These are phyloP conservation scores for Ceratitis capitata DNA, from an alignment of 1,140 invertebrate genomes.

Conservation along the genomic window DNA sequence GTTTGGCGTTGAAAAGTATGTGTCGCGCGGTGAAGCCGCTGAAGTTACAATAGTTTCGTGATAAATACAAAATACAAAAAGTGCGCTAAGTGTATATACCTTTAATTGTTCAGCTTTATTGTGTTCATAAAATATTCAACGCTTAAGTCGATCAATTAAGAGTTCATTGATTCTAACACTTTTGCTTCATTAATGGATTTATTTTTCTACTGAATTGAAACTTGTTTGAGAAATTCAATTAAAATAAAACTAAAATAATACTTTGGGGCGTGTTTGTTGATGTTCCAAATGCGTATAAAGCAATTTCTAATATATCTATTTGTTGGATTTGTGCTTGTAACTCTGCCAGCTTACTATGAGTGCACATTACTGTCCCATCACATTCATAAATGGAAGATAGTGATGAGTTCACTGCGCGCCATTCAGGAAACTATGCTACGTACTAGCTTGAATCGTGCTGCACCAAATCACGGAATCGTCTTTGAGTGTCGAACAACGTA, in stretches of 20 bases:
- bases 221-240: background rate
- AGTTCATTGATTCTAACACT: background rate
- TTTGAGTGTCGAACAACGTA: conserved; percentile 62
- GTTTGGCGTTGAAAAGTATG: conserved; percentile 41
- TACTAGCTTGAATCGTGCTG: conserved; percentile 56
- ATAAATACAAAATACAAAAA: background rate
- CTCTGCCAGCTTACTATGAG: conserved; percentile 41
- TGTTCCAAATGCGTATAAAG: background rate
- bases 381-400: conserved; percentile 46
- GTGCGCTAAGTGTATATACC: background rate
- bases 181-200: background rate
- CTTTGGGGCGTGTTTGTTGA: background rate
- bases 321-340: background rate
- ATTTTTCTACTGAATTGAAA: background rate
- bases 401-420: conserved; percentile 54
- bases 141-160: background rate
- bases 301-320: background rate
- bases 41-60: background rate
- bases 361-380: conserved; percentile 35
- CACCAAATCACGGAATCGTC: conserved; percentile 58
- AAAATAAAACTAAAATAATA: background rate
- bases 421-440: conserved; percentile 58
- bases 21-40: background rate
- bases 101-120: background rate
- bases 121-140: too few species aligned